These are phyloP conservation scores for Trichoplusia ni DNA, from an alignment of 1,140 invertebrate genomes.

Conservation along the genomic window DNA sequence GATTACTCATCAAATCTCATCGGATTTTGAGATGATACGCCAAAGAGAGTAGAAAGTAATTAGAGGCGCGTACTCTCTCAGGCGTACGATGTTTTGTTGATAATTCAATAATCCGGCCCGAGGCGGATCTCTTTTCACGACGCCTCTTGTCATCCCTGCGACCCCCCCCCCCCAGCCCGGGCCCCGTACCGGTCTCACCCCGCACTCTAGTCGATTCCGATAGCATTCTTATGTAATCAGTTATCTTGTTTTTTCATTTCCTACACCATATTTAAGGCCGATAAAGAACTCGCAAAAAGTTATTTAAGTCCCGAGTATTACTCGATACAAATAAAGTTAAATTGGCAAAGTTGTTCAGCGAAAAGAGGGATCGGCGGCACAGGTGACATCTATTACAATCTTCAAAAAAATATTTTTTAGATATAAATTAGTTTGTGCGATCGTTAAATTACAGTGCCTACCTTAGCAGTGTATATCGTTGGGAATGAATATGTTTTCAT, in stretches of 20 bases:
- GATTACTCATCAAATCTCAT: conserved; percentile 66
- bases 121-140: conserved; percentile 65
- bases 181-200: not conserved
- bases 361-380: conserved; percentile 46
- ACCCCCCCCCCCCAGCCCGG: conserved; percentile 29
- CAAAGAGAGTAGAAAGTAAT: conserved; percentile 70
- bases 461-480: not conserved
- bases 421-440: conserved; percentile 54
- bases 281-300: conserved; percentile 61
- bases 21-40: conserved; percentile 68
- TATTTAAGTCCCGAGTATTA: conserved; percentile 71
- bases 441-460: conserved; percentile 24
- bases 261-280: conserved; percentile 63
- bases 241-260: conserved; percentile 73
- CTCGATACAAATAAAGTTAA: conserved; percentile 78
- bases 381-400: conserved; percentile 67
- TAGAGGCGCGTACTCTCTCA: conserved; percentile 67
- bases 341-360: conserved; percentile 73
- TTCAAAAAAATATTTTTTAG: conserved; percentile 55
- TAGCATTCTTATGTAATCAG: conserved; percentile 71
- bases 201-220: conserved; percentile 46
- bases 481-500: conserved; percentile 35
- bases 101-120: conserved; percentile 77
- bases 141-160: conserved; percentile 45
- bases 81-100: conserved; percentile 78